phyloP scores from a whole-genome alignment of 2,888 invertebrate species.

The Lamproptera curius region DNA sequence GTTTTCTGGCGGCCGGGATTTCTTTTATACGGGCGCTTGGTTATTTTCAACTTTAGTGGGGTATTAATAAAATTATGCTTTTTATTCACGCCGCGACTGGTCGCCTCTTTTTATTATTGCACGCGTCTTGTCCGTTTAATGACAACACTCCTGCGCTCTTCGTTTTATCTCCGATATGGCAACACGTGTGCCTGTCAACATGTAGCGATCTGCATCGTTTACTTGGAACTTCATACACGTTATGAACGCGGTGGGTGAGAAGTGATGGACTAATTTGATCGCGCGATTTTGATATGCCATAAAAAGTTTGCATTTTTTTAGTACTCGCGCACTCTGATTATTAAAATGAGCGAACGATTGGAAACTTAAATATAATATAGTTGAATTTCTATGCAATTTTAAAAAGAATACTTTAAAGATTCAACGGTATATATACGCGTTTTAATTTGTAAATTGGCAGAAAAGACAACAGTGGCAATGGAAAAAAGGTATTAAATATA shows the following conservation, averaged over 20 bases:
- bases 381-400: too few species aligned
- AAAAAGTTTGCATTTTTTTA: too few species aligned
- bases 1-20: conserved; percentile 44
- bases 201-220: conserved; percentile 16
- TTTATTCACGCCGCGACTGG: conserved; percentile 23
- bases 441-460: too few species aligned
- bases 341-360: too few species aligned
- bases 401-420: too few species aligned
- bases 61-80: conserved; percentile 43
- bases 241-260: conserved; percentile 4
- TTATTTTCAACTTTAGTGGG: conserved; percentile 48
- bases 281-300: too few species aligned
- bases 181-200: conserved; percentile 28
- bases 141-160: conserved; percentile 22
- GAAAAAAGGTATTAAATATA: too few species aligned
- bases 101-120: conserved; percentile 27
- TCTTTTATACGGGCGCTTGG: conserved; percentile 41
- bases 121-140: conserved; percentile 33
- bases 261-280: conserved; percentile 21
- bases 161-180: conserved; percentile 26
- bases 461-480: too few species aligned
- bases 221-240: conserved; percentile 15
- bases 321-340: too few species aligned
- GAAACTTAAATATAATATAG: too few species aligned
- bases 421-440: too few species aligned